These are phyloP conservation scores for Platichthys stellatus DNA, from an alignment of 2,113 vertebrate species.

Conservation along the genomic window DNA sequence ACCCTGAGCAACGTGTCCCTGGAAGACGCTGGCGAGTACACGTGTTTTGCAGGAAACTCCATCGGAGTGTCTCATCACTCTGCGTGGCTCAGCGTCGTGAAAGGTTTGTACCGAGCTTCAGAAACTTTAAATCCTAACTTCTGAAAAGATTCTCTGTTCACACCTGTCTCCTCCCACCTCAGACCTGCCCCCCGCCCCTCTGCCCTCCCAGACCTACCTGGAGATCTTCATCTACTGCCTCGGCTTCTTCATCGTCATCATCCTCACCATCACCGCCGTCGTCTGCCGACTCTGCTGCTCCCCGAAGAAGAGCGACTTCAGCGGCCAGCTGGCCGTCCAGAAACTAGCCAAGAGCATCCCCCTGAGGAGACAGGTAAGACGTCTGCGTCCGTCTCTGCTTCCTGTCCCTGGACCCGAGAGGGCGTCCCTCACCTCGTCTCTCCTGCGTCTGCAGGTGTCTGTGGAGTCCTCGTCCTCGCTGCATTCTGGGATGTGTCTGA, in stretches of 20 bases:
- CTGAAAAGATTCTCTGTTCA: not conserved
- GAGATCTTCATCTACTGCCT: constrained; percentile 95
- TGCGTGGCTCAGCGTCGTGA: constrained; percentile 92
- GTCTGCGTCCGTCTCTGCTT: too few relatives aligned
- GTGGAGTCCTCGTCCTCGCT: constrained; percentile 90
- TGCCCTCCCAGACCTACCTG: constrained; percentile 85
- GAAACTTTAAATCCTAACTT: not conserved
- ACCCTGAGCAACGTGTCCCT: constrained; percentile 90
- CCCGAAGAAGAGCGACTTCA: constrained; percentile 90
- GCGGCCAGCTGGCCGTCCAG: constrained; percentile 88
- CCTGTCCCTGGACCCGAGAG: too few relatives aligned
- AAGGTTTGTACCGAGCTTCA: constrained; percentile 77
- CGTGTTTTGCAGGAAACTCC: constrained; percentile 94
- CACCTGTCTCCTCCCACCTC: constrained; percentile 23
- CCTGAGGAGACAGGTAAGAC: constrained; percentile 90
- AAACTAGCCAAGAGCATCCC: constrained; percentile 94
- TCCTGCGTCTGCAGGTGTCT: constrained; percentile 83
- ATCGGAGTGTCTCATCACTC: constrained; percentile 93
- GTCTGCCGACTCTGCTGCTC: constrained; percentile 90
- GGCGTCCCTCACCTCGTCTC: not conserved
- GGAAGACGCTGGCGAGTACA: constrained; percentile 93
- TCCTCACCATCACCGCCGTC: constrained; percentile 87
- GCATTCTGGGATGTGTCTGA: constrained; percentile 87
- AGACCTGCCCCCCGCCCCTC: constrained; percentile 79
- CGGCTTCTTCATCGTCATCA: constrained; percentile 88